phyloP scores from a whole-genome alignment of 2,797 vertebrate species.

The Okamejei kenojei region DNA sequence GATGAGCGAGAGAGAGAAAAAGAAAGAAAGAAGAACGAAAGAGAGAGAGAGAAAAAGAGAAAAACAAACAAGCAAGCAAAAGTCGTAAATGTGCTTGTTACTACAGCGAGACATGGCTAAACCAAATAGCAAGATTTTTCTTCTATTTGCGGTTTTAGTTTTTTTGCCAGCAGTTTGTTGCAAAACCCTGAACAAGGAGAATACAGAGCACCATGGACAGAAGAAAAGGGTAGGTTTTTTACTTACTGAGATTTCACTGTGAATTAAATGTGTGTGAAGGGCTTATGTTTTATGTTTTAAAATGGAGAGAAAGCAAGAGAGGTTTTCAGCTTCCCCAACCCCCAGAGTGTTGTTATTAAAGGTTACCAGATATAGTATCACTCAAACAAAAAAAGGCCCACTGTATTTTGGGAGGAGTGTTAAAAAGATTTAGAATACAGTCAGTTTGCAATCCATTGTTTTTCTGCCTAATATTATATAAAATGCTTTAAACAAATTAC shows the following conservation, averaged over 20 bases:
- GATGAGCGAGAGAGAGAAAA: neutral
- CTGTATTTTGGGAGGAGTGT: neutral
- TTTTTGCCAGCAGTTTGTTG: slow-evolving; percentile 42
- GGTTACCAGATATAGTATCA: neutral
- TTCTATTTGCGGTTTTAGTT: neutral
- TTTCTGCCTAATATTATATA: neutral
- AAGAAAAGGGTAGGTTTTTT: slow-evolving; percentile 55
- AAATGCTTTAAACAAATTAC: neutral
- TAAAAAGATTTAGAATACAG: neutral
- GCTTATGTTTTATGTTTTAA: slow-evolving; percentile 25
- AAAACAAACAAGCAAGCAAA: neutral
- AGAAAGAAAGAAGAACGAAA: too few relatives aligned
- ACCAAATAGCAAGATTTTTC: neutral
- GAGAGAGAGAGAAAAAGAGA: slow-evolving; percentile 39
- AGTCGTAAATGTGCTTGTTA: slow-evolving; percentile 35
- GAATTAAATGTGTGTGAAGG: neutral
- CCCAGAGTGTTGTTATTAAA: neutral
- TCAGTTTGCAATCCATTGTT: neutral
- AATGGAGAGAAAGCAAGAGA: slow-evolving; percentile 26
- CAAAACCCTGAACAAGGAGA: slow-evolving; percentile 46
- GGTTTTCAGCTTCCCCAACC: neutral
- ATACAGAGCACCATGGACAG: slow-evolving; percentile 53
- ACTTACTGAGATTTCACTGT: neutral
- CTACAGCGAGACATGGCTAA: slow-evolving; percentile 19
- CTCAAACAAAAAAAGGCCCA: neutral